A percentile compares a stretch with the other conserved stretches of the same genome.
These are phyloP conservation scores for Drosophila yakuba DNA, from an alignment of 1,140 invertebrate genomes.

Conservation along the genomic window DNA sequence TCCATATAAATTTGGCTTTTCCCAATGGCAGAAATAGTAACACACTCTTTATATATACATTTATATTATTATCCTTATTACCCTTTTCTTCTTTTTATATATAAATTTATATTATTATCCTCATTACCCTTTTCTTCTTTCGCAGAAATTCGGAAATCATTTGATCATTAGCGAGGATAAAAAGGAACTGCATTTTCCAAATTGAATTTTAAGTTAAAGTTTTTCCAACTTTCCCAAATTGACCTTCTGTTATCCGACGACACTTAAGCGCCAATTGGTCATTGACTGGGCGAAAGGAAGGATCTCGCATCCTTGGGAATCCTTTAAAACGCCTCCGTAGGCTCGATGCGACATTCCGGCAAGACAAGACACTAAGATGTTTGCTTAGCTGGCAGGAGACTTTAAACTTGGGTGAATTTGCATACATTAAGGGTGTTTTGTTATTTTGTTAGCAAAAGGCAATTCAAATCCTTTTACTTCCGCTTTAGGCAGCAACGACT, in stretches of 20 bases:
- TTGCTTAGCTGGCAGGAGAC: conserved; percentile 62
- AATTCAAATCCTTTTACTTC: conserved; percentile 82
- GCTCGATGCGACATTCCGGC: conserved; percentile 30
- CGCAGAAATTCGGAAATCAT: neutral
- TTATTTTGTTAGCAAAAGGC: conserved; percentile 58
- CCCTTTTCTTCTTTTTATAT: no score
- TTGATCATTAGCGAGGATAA: neutral
- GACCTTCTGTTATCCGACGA: conserved; percentile 27
- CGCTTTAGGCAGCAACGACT: conserved; percentile 67
- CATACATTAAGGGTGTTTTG: conserved; percentile 75
- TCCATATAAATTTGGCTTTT: no score
- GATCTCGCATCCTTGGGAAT: neutral
- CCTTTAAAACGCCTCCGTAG: conserved; percentile 21
- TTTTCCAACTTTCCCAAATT: conserved; percentile 12
- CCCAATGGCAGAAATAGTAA: no score
- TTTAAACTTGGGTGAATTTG: conserved; percentile 73
- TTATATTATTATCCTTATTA: no score
- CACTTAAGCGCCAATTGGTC: conserved; percentile 35
- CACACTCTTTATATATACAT: no score
- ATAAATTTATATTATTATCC: no score
- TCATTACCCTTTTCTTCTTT: no score
- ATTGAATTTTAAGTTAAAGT: conserved; percentile 27
- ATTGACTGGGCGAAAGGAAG: conserved; percentile 20
- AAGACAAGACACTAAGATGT: conserved; percentile 56
- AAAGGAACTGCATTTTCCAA: neutral